Base-by-base conservation (phyloP, 2,888 invertebrate genomes). In the Agrotis puta region DNA sequence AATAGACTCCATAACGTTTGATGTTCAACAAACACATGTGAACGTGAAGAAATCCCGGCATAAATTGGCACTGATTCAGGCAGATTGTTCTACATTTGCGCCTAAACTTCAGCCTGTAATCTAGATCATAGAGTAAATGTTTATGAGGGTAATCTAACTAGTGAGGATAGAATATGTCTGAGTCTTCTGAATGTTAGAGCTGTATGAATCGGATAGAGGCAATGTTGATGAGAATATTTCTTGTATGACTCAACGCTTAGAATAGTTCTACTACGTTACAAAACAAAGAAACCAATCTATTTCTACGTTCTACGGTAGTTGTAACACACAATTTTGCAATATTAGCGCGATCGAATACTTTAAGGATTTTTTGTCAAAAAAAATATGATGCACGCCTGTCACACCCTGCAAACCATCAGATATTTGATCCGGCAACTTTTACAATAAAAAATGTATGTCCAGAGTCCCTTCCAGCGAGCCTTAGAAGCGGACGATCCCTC, bases 51-150 rank as follows among this genome's bases (percentile, higher is more conserved):
- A 56, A 66, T 65, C 9, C 3, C 39, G 3, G 18, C 7, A 20
- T n/a, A 81, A 58, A 62, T 81, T 79, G 77, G 81, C 79, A 81
- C 53, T 13, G 39, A 14, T 54, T 59, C 61, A 59, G 20, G 9
- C 45, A 56, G 33, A 66, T 81, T 59, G 39, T 77, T 45, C 63
- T 48, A 76, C 47, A 76, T 80, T 54, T 54, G 3, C 27, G 50
- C 39, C 27, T 75, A 65, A 59, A 62, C 50, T 59, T 66, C 47
- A 53, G 16, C 33, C 50, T 24, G n/a, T 68, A 59, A n/a, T n/a
- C n/a, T 64, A 18, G 22, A 54, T 18, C 0, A 59, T 70, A 16
- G 7, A 39, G 4, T 27, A 33, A 13, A 58, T 50, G 59, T 78
- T 62, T 79, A 53, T 50, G 45, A 48, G 67, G 14, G 7, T 54